Conservation (phyloP, 2,113 vertebrate species). For the Tinamus guttatus region DNA sequence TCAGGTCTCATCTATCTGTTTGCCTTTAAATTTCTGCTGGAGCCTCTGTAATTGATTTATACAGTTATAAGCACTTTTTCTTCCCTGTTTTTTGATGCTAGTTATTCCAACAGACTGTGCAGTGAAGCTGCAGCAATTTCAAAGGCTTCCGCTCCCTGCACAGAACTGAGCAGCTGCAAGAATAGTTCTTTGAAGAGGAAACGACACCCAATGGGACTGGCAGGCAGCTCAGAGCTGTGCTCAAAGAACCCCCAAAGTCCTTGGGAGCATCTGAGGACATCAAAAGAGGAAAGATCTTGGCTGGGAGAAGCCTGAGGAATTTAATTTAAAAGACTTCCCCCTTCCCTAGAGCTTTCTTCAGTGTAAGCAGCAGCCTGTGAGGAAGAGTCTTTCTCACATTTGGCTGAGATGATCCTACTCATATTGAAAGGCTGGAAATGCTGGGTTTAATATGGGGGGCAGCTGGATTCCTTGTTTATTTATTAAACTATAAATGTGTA, state of each 20-base stretch:
- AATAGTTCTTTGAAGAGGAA: conserved; percentile 76
- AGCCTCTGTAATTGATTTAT: conserved; percentile 68
- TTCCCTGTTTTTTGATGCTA: conserved; percentile 50
- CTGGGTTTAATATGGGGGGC: rapidly evolving
- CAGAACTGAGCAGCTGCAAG: conserved; percentile 66
- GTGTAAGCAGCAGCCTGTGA: conserved; percentile 28
- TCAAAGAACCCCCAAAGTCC: conserved; percentile 53
- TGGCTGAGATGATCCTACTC: background rate
- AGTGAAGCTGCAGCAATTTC: conserved; percentile 57
- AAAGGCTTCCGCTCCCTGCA: conserved; percentile 67
- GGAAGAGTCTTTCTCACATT: background rate
- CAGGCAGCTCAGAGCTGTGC: background rate
- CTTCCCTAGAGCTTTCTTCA: conserved; percentile 31
- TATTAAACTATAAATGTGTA: background rate
- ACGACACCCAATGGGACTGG: conserved; percentile 67
- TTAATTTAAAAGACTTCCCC: background rate
- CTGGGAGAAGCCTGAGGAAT: conserved; percentile 42
- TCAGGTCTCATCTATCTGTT: conserved; percentile 42
- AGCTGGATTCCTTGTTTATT: background rate
- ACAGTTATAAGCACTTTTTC: conserved; percentile 61
- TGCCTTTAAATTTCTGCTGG: conserved; percentile 51
- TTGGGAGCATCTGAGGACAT: conserved; percentile 66
- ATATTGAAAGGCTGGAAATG: background rate
- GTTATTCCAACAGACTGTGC: conserved; percentile 36
- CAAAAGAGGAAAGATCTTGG: conserved; percentile 49